A percentile compares a stretch with the other conserved stretches of the same genome.
Conservation (phyloP, 2,888 invertebrate genomes). For the Eupithecia insigniata region DNA sequence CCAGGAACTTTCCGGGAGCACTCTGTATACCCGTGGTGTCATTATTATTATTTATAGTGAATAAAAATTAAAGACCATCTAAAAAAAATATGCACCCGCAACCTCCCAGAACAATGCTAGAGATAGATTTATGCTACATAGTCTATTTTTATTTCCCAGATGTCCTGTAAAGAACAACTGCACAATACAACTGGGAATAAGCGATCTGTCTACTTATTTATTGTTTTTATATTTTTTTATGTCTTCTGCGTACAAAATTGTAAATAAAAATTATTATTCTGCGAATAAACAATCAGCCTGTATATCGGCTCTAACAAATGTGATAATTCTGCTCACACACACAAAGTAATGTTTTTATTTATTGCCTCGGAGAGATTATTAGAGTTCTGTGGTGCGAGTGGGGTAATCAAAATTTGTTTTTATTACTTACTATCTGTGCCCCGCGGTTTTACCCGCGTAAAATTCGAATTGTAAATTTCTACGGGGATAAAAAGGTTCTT, state of each 20-base stretch:
- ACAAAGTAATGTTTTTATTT: slow-evolving; percentile 69
- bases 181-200: too few species aligned
- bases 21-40: too few species aligned
- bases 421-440: neutral
- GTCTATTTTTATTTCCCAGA: too few species aligned
- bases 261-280: neutral
- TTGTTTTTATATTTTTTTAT: neutral
- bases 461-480: too few species aligned
- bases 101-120: too few species aligned
- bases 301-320: slow-evolving; percentile 56
- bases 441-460: neutral
- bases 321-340: slow-evolving; percentile 66
- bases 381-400: slow-evolving; percentile 41
- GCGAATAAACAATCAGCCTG: slow-evolving; percentile 47
- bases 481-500: too few species aligned
- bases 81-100: too few species aligned
- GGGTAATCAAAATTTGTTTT: neutral
- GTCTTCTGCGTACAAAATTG: neutral
- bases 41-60: neutral
- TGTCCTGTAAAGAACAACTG: too few species aligned
- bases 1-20: too few species aligned
- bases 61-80: neutral
- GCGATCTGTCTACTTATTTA: too few species aligned
- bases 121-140: too few species aligned
- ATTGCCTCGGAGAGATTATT: slow-evolving; percentile 53